Percentiles rank a stretch among this genome's conserved stretches.
Evolutionary conservation across 2,888 invertebrate genomes (phyloP).

Genomic region (Rotaria macrura): DNA sequence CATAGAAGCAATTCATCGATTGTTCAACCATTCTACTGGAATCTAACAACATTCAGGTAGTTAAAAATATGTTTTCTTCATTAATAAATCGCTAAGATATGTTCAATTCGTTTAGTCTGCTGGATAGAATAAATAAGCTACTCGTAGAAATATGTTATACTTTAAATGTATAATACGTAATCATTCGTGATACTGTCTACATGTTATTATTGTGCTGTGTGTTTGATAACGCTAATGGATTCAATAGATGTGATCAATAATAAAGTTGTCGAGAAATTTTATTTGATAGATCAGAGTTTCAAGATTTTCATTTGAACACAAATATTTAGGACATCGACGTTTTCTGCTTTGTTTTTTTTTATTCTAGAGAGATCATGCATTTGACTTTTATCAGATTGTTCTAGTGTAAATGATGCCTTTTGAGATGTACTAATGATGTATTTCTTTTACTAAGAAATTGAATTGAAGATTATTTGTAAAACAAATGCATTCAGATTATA

Average conservation of each 20-base stretch:
- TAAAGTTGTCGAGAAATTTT: background rate
- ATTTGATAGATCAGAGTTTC: background rate
- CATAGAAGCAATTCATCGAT: background rate
- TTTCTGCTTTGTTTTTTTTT: background rate
- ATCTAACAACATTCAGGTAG: slow-evolving; percentile 12
- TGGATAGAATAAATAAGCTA: no score
- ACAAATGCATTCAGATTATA: background rate
- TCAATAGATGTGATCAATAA: background rate
- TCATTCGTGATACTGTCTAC: background rate
- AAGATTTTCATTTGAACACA: background rate
- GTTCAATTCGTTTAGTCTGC: background rate
- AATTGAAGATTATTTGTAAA: background rate
- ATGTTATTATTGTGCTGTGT: background rate
- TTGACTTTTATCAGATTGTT: background rate
- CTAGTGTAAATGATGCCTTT: background rate
- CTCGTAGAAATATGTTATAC: background rate
- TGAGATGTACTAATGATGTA: background rate
- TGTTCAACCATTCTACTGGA: background rate
- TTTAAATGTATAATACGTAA: no score
- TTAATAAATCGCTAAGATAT: background rate
- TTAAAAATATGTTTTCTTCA: background rate
- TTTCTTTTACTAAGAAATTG: background rate
- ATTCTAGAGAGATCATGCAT: background rate
- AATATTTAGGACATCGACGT: background rate
- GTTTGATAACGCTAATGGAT: background rate